Base-by-base conservation (phyloP, 1,140 invertebrate genomes). In the Zaprionus inermis region DNA sequence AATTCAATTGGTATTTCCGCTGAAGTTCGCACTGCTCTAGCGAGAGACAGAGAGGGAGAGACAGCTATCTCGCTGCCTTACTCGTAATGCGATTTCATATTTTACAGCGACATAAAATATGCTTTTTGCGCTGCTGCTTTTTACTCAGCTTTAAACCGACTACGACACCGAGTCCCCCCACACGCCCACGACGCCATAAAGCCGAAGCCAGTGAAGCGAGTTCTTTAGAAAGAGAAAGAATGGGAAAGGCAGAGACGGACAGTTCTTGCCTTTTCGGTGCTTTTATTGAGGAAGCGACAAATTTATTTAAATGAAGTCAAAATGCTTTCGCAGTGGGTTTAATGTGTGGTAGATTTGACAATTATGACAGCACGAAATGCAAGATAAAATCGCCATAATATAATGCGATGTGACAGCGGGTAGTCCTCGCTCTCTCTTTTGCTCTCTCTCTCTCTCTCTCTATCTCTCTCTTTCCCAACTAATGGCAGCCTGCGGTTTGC, bases 241-340 rank as follows among this genome's bases (percentile, higher is more conserved):
- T 5, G 24, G 5, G 24, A 28, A 5, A 28, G 24, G 5, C 3
- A 28, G 24, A 28, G 24, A 28, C 0, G 0, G 24, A 61, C 24
- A 70, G 54, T 58, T 66, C 20, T 68, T 59, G 70, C 56, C 55
- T 55, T 63, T 66, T 76, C 20, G 70, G 56, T 67, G 76, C 63
- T 89, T 86, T 89, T 86, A 86, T 86, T 88, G 79, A 89, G 83
- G 83, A 88, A 89, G 84, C 79, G 73, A 72, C 84, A 88, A 89
- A 88, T 88, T 88, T 88, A 89, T 88, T 88, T 88, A 88, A 88
- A 88, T 89, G 79, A 83, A 88, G 79, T 89, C 84, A 71, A 79
- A 83, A 83, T 83, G 68, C 34, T 66, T 83, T 54, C 64, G 20
- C 56, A 54, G 55, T 81, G 68, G 63, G 63, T 74, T 79, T 89